Base-by-base conservation (phyloP, 2,797 vertebrate genomes). In the Atherinosoma microstoma region DNA sequence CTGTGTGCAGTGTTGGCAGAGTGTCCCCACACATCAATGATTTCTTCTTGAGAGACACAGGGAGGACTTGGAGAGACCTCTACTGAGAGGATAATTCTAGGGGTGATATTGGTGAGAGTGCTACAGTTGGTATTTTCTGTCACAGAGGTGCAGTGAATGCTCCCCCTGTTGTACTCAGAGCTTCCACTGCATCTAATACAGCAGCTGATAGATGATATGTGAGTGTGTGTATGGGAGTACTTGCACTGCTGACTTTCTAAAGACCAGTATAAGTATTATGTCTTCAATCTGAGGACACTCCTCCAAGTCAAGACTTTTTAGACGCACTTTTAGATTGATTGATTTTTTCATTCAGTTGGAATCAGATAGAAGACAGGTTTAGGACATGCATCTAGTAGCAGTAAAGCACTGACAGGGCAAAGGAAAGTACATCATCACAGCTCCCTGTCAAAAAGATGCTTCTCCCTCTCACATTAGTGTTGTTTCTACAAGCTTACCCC, bases 11-110 rank as follows among this genome's bases (percentile, higher is more conserved):
- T 34, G 80, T 73, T 61, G 73, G 66, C 75, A 75, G 76, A 83
- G 72, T 75, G 74, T 79, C n/a, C 81, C 84, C 83, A 75, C 60
- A 77, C 75, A 79, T 84, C 82, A 86, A 83, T 87, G 84, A 87
- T 88, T 90, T 84, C 67, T 85, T 82, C 82, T 88, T 76, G 74
- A 87, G 83, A 85, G 80, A 82, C 79, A 77, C 70, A 51, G 74
- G 47, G 68, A 86, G 79, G 87, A 79, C 84, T 73, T 83, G 3
- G 82, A 36, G 60, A 75, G 83, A 89, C 74, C 73, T 85, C 88
- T 54, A 67, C 88, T 92, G 91, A 91, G 90, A 91, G 88, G 87
- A 89, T 92, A 92, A 93, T 92, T 87, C 85, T 58, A 87, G 83
- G 89, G 66, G 85, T 86, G 87, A 82, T 85, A 86, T 85, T 89